Evolutionary conservation across 2,888 invertebrate genomes (phyloP).

Genomic region (Noctua pronuba): DNA sequence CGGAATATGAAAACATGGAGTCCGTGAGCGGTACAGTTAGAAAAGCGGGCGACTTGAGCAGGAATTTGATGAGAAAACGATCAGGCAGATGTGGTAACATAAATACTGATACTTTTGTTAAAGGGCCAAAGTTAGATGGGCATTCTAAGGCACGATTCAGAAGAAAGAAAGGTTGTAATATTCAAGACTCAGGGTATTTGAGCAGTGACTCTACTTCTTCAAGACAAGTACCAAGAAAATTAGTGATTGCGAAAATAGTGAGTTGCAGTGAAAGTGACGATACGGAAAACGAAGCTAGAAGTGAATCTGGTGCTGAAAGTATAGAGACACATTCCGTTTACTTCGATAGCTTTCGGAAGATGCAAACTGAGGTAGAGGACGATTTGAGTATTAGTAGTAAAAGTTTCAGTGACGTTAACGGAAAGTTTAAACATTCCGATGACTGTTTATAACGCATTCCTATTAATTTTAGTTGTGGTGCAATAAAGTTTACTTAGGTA

Average conservation of each 20-base stretch:
- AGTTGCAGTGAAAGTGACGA: constrained; percentile 94
- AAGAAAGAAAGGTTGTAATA: constrained; percentile 83
- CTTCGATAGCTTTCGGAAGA: constrained; percentile 93
- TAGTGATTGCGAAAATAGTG: constrained; percentile 88
- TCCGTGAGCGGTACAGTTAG: constrained; percentile 63
- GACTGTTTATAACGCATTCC: constrained; percentile 63
- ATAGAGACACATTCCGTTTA: constrained; percentile 96
- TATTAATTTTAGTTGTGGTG: constrained; percentile 70
- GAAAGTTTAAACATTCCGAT: constrained; percentile 70
- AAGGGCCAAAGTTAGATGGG: constrained; percentile 76
- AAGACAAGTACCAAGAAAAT: constrained; percentile 83
- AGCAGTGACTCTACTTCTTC: constrained; percentile 95
- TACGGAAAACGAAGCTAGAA: constrained; percentile 94
- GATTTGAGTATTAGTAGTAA: constrained; percentile 71
- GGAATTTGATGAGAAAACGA: constrained; percentile 75
- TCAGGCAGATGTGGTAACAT: constrained; percentile 72
- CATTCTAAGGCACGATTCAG: constrained; percentile 75
- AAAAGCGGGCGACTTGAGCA: constrained; percentile 71
- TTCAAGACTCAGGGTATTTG: constrained; percentile 95
- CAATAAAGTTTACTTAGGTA: constrained; percentile 68
- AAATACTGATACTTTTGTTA: constrained; percentile 85
- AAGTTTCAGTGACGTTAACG: constrained; percentile 73
- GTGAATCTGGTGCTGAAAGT: constrained; percentile 97
- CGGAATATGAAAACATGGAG: constrained; percentile 87
- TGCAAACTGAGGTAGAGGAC: constrained; percentile 75